Conservation (phyloP, 2,797 vertebrate species). For the Vireo griseus region DNA sequence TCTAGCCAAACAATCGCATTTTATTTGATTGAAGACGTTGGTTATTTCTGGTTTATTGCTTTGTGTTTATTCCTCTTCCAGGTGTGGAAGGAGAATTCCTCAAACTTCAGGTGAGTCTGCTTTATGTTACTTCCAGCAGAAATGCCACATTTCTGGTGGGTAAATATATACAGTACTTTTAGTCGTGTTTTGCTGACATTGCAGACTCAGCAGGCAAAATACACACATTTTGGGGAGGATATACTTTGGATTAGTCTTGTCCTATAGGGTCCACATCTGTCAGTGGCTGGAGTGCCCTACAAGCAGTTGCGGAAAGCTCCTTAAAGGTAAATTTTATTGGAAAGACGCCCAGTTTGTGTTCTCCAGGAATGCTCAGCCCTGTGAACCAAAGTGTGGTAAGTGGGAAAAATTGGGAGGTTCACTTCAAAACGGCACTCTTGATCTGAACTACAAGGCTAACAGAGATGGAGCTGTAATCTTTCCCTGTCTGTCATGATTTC, state of each 20-base stretch:
- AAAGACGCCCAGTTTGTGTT: not conserved
- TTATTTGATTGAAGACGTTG: not conserved
- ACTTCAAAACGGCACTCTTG: not conserved
- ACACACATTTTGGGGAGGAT: not conserved
- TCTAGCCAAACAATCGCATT: not conserved
- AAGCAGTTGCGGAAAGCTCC: not conserved
- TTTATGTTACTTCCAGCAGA: not conserved
- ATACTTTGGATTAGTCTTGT: not conserved
- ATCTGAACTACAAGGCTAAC: not conserved
- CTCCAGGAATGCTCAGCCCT: not conserved
- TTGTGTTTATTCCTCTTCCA: not conserved
- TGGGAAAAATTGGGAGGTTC: not conserved
- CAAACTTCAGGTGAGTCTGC: not conserved
- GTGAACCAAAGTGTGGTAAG: not conserved
- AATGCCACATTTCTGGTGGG: not conserved
- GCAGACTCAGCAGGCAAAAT: not conserved
- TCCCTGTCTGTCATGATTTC: not conserved
- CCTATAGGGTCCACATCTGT: accelerated
- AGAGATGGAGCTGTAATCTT: not conserved
- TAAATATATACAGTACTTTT: not conserved
- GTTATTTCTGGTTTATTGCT: not conserved
- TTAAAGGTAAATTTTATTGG: not conserved
- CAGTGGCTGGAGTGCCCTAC: not conserved
- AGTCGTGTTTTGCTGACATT: not conserved
- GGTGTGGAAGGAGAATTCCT: not conserved